phyloP scores from a whole-genome alignment of 2,888 invertebrate species.

The Drosophila putrida region DNA sequence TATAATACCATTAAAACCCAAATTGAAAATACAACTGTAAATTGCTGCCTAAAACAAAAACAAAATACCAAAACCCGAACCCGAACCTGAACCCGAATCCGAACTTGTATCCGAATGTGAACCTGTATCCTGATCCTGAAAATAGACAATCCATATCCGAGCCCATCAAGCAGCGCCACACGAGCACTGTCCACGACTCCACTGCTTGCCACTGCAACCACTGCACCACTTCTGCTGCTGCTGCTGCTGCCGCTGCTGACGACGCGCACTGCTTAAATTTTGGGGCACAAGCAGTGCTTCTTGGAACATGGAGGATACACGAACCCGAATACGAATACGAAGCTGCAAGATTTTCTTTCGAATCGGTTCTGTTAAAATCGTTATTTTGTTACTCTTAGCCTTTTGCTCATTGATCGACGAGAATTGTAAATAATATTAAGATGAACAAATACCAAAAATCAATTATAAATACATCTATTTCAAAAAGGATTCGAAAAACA shows the following conservation, averaged over 20 bases:
- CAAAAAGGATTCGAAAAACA: constrained; percentile 1
- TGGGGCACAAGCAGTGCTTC: constrained; percentile 30
- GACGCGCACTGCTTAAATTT: constrained; percentile 58
- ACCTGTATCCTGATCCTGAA: constrained; percentile 7
- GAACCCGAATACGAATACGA: not conserved
- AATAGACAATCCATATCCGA: constrained; percentile 67
- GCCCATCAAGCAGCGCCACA: constrained; percentile 42
- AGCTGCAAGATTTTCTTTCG: constrained; percentile 25
- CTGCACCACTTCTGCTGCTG: constrained; percentile 37
- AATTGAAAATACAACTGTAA: constrained; percentile 33
- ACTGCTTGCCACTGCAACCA: constrained; percentile 49
- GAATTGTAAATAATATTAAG: constrained; percentile 56
- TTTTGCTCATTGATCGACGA: constrained; percentile 22
- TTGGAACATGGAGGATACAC: constrained; percentile 27
- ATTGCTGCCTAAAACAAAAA: constrained; percentile 24
- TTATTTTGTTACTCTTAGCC: constrained; percentile 27
- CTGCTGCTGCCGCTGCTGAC: constrained; percentile 39
- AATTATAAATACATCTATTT: constrained; percentile 11
- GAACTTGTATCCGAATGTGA: constrained; percentile 15
- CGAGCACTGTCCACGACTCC: constrained; percentile 32
- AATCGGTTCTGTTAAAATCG: not conserved
- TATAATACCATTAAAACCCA: constrained; percentile 32
- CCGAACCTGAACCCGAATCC: constrained; percentile 23
- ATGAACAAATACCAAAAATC: constrained; percentile 18
- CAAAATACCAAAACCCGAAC: constrained; percentile 15